Percentiles rank a stretch among this genome's conserved stretches.
Evolutionary conservation across 2,888 invertebrate species (phyloP).

Genomic region (Mythimna impura): DNA sequence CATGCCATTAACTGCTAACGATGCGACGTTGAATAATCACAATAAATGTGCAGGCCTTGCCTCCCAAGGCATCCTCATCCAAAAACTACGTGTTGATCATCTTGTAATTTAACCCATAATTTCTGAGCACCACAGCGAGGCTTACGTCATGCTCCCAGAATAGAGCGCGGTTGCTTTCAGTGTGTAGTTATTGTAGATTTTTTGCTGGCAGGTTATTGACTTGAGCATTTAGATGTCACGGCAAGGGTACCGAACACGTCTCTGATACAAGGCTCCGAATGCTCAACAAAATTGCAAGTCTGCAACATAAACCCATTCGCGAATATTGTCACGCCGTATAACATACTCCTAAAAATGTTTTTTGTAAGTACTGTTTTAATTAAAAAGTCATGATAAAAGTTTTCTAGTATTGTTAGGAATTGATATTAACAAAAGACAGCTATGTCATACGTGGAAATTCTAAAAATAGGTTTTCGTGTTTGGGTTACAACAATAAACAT

Average conservation of each 20-base stretch:
- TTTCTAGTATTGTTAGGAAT: constrained; percentile 4
- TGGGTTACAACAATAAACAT: constrained; percentile 35
- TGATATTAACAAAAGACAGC: constrained; percentile 3
- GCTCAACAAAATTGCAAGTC: constrained; percentile 50
- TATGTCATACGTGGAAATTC: neutral
- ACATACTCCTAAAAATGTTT: constrained; percentile 53
- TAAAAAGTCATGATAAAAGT: constrained; percentile 32
- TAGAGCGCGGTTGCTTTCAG: constrained; percentile 81
- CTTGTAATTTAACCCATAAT: constrained; percentile 74
- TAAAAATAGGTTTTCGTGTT: constrained; percentile 18
- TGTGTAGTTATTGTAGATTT: constrained; percentile 85
- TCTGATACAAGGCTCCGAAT: constrained; percentile 59
- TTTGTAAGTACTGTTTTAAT: constrained; percentile 51
- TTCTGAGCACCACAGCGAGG: constrained; percentile 66
- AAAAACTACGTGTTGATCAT: constrained; percentile 68
- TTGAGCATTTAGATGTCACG: constrained; percentile 85
- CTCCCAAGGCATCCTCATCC: constrained; percentile 62
- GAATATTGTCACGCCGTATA: constrained; percentile 26
- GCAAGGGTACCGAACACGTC: constrained; percentile 80
- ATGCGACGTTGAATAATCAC: constrained; percentile 62
- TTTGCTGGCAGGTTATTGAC: constrained; percentile 87
- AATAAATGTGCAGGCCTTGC: constrained; percentile 67
- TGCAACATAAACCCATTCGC: constrained; percentile 36
- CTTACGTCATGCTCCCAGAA: constrained; percentile 86
- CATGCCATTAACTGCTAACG: constrained; percentile 61